Evolutionary conservation across 2,113 vertebrate genomes (phyloP), one percentile per base, ranked within the genome.

Genomic region (Nyctibius bracteatus): DNA sequence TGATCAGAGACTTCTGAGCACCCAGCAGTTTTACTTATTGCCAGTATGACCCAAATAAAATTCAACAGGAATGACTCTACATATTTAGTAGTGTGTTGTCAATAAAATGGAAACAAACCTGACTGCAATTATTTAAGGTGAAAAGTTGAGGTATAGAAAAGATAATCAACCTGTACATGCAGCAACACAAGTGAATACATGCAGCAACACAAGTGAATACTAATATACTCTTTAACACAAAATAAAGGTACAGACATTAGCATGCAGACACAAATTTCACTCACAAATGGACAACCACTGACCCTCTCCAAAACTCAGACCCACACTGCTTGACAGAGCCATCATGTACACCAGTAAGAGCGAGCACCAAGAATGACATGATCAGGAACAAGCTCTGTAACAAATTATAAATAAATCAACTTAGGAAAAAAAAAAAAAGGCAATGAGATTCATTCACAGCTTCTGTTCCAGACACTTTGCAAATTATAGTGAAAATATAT

Each of bases 301-400:
- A 43, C 9, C 15, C 14, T 9, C 46, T 52, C 66, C 25, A 23
- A 37, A 54, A 24, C 15, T 15, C 39, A 23, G 54, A 31, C n/a
- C 22, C 47, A 27, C 1, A 0, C 27, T 54, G 24, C 41, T 33
- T 20, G 55, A 30, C 30, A 30, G 24, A 52, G 52, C 20, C 41
- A 30, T 25, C 39, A 5, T 0, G 1, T 23, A 66, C 19, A 19
- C 14, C 18, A 73, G 12, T 3, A 66, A 20, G 24, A 47, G 21
- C 0, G 4, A 33, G 13, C 13, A 19, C 11, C 19, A 49, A 27
- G 3, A 6, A 3, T 1, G 11, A 31, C 13, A 11, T 3, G 9
- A 35, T 35, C 35, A 67, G 30, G 35, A 80, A 14, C 41, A 43
- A 62, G 16, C 41, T 80, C 33, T 33, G 14, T 16, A 12, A 22